Evolutionary conservation across 1,140 invertebrate genomes (phyloP), one percentile per base, ranked within the genome.

Genomic region (Anadara kagoshimensis): DNA sequence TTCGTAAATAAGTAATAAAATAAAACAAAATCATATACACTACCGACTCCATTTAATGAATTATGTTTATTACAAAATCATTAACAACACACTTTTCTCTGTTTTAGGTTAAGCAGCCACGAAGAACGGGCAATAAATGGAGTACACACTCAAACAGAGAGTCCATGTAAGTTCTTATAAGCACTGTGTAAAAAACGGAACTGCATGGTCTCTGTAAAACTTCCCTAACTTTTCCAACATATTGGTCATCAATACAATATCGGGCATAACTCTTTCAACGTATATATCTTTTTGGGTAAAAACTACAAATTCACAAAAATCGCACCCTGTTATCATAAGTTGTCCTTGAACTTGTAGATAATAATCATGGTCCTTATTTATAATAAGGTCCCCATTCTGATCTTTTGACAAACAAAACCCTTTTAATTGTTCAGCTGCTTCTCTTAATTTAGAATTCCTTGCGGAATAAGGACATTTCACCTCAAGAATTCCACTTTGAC

Each of bases 301-400:
- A 0, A 69, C 61, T 26, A 76, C 45, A 56, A 76, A 76, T 24
- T 76, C 67, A 64, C 73, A 66, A 20, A 56, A 75, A 1, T 51
- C 47, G 49, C 43, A 51, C 41, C 67, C 73, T 18, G 51, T 70
- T 14, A 70, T 59, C 49, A 75, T 43, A 14, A 70, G 36, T 26
- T 69, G 67, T 56, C 61, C 67, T 43, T 75, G 73, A 18, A 70
- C 44, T 36, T 70, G 73, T 16, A 22, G 4, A 8, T 69, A 74
- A 49, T 68, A 68, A 11, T 43, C 43, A 57, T 69, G 65, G 1
- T 11, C 36, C 26, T 47, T 63, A 41, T 64, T 64, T 14, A 74
- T 18, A 36, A 20, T 29, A 1, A 64, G 14, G n/a, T 45, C 62
- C 2, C 1, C 43, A 20, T 36, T 63, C 36, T 43, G 24, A 16